Base-by-base conservation (phyloP, 2,797 vertebrate species). In the Furcifer pardalis region DNA sequence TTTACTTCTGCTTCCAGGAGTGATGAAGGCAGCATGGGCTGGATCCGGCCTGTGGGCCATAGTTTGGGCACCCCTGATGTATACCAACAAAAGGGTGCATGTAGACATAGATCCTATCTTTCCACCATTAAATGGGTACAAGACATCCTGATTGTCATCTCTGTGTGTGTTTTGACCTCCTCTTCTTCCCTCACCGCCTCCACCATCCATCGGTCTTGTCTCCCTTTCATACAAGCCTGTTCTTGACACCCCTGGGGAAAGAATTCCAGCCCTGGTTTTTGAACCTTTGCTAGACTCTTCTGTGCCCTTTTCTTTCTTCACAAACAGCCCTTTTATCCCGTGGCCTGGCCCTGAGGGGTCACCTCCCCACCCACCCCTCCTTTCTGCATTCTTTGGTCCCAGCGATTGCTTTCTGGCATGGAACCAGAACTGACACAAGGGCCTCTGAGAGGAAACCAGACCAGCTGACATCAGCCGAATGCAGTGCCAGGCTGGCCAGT, bases 351-450 rank as follows among this genome's bases (percentile, higher is more conserved):
- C 21, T 25, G 52, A 77, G 52, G 79, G 37, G 52, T 27, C 60
- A 32, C 30, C 19, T 2, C 37, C 37, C 42, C 77, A 63, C 52
- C 52, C 52, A 56, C 12, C 86, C 25, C 52, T 27, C 83, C 0
- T 5, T 17, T 25, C 84, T 86, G 80, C 85, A 85, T 85, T 74
- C 63, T 84, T 87, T 86, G 88, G 87, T 79, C 56, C 73, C 74
- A 82, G 79, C 79, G 46, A 37, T 69, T 37, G 30, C 42, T 40
- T 8, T 30, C 40, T 81, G 84, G 79, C 73, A 77, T 60, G 17
- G 44, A 27, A 69, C 86, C 79, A 78, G 89, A 69, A 76, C 86
- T 91, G 85, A 87, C 91, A 86, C 74, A 79, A 88, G 66, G 68
- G 12, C 84, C 84, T 82, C 79, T n/a, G 79, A 82, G 84, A 77